Evolutionary conservation across 92 coral and sea anemone species (phyloP).

Genomic region (Paragorgia papillata): DNA sequence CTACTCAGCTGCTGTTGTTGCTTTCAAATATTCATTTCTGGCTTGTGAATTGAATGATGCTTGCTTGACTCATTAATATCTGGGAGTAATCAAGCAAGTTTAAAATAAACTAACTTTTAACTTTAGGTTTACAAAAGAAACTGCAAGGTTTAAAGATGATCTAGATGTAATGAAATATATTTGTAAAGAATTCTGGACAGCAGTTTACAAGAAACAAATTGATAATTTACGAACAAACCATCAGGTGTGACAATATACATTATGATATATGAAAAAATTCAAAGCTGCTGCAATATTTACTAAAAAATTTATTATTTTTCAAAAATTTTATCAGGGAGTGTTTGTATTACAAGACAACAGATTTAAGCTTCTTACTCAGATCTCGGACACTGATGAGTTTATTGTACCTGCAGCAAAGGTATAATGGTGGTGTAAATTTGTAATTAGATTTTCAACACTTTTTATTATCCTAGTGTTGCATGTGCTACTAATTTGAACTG

Average conservation of each 20-base stretch:
- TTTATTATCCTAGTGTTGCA: background rate
- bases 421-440: too few relatives aligned
- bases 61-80: too few relatives aligned
- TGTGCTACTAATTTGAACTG: too few relatives aligned
- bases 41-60: too few relatives aligned
- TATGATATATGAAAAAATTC: too few relatives aligned
- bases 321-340: slow-evolving; percentile 68
- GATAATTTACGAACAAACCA: slow-evolving; percentile 94
- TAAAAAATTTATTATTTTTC: background rate
- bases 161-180: slow-evolving; percentile 96
- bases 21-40: too few relatives aligned
- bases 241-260: slow-evolving; percentile 70
- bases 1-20: too few relatives aligned
- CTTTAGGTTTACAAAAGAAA: slow-evolving; percentile 90
- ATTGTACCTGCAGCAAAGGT: slow-evolving; percentile 96
- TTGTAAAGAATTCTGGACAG: slow-evolving; percentile 98
- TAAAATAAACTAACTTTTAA: too few relatives aligned
- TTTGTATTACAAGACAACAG: slow-evolving; percentile 93
- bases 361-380: slow-evolving; percentile 85
- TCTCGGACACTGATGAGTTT: slow-evolving; percentile 92
- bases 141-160: slow-evolving; percentile 96
- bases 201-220: slow-evolving; percentile 88
- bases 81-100: too few relatives aligned
- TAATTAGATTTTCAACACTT: too few relatives aligned
- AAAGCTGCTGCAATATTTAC: background rate